phyloP scores from a whole-genome alignment of 2,113 vertebrate genomes.

The Labeo catla region DNA sequence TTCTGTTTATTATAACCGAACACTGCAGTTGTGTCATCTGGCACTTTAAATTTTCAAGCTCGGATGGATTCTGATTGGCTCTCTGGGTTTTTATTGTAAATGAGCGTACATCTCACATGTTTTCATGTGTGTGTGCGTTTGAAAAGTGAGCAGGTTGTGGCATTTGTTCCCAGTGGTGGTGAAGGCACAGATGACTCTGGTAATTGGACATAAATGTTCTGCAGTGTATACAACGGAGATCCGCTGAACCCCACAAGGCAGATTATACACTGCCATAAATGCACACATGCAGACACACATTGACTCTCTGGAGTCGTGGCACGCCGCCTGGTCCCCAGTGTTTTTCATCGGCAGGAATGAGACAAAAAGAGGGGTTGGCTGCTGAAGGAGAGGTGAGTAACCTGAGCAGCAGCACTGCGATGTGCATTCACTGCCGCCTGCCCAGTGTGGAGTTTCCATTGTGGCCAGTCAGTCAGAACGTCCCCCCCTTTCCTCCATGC shows the following conservation, averaged over 20 bases:
- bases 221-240: neutral
- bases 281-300: conserved; percentile 12
- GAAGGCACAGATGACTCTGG: conserved; percentile 1
- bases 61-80: neutral
- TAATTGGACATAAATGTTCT: conserved; percentile 7
- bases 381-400: conserved; percentile 38
- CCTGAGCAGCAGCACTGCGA: conserved; percentile 35
- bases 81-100: neutral
- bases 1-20: neutral
- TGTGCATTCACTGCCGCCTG: conserved; percentile 44
- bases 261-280: neutral
- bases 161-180: neutral
- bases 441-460: conserved; percentile 52
- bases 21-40: neutral
- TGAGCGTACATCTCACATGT: neutral
- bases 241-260: neutral
- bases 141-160: conserved; percentile 29
- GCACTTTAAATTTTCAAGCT: neutral
- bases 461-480: conserved; percentile 37
- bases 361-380: conserved; percentile 27
- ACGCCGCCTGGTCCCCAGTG: conserved; percentile 7
- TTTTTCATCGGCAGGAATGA: conserved; percentile 26
- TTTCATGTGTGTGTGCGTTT: conserved; percentile 17
- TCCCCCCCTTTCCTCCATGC: conserved; percentile 27
- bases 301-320: conserved; percentile 8